Evolutionary conservation across 2,113 vertebrate genomes (phyloP).

Genomic region (Chiloscyllium plagiosum): DNA sequence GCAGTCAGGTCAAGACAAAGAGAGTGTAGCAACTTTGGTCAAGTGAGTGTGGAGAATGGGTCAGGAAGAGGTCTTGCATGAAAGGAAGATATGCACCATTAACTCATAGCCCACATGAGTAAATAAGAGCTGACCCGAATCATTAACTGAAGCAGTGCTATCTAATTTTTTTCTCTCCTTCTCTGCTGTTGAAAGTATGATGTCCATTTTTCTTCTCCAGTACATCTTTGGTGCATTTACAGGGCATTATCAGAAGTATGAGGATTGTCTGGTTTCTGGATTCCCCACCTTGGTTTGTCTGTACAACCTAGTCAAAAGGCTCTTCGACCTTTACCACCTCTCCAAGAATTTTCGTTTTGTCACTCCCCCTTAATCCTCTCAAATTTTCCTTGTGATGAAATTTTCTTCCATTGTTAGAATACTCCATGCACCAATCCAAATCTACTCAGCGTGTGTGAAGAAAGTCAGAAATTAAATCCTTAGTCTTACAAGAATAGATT

Average conservation of each 20-base stretch:
- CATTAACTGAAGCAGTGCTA: background rate
- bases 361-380: background rate
- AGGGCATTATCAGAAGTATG: background rate
- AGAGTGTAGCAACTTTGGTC: background rate
- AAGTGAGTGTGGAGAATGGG: background rate
- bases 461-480: background rate
- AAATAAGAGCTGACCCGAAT: background rate
- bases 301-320: background rate
- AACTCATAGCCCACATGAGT: background rate
- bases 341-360: background rate
- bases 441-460: background rate
- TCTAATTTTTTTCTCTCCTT: background rate
- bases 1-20: background rate
- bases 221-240: background rate
- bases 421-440: background rate
- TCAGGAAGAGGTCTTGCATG: background rate
- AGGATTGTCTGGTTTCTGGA: background rate
- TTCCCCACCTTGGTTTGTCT: background rate
- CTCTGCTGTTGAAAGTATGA: background rate
- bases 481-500: background rate
- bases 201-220: background rate
- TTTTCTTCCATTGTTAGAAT: background rate
- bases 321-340: background rate
- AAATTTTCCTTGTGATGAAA: background rate
- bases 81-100: background rate